Base-by-base conservation (phyloP, 2,113 vertebrate species). In the Nibea coibor region DNA sequence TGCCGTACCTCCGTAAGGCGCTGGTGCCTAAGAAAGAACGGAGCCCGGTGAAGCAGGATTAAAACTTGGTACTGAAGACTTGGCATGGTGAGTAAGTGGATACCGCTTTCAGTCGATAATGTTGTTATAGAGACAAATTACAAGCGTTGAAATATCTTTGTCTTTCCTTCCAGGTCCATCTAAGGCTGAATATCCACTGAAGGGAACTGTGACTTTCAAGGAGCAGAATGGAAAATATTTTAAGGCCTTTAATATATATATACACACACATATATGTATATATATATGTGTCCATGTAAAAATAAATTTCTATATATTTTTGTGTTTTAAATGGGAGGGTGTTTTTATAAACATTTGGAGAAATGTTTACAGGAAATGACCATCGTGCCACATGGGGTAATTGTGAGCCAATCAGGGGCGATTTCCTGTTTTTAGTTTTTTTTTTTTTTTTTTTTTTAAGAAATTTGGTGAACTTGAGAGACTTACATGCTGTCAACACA, bases 1-100 rank as follows among this genome's bases (percentile, higher is more conserved):
- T 98, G 90, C 97, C 97, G 92, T 96, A 96, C 80, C 65, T 97
- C 67, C 96, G 94, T 78, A 97, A 94, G 95, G 91, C 75, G 72
- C 78, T 98, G 87, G 97, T 99, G 95, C 97, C 97, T 92, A 95
- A 78, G 75, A 97, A 96, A 93, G 94, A 20, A 66, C 85, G 69
- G 42, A 26, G 81, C 1, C 67, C 56, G 65, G 83, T 72, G 76
- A 89, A 95, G 78, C 82, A 94, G 75, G 85, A 95, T 50, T 95
- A 93, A 91, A 86, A 73, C 58, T 48, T 35, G 76, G 80, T 78
- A 79, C 54, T 74, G 35, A 54, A 63, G 31, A 59, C 61, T 42
- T 22, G 56, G 62, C 26, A 10, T 74, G 80, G 93, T 95, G 82
- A 91, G 90, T 45, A 51, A 24, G 31, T 1, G 12, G 20, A 28